Base-by-base conservation (phyloP, 2,113 vertebrate species). In the Poecilia latipinna region DNA sequence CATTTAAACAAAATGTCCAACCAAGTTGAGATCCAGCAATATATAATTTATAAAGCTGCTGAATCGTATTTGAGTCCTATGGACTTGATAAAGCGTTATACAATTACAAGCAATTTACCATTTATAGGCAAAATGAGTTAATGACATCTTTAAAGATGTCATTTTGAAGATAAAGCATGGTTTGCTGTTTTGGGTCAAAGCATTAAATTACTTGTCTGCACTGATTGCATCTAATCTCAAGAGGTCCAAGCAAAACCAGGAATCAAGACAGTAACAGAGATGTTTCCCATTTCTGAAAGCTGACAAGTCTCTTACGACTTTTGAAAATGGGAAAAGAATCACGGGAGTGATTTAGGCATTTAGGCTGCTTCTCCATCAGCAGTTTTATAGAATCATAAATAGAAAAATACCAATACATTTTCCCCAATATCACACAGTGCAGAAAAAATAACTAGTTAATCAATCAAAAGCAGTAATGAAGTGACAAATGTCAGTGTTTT, bases 171-270 rank as follows among this genome's bases (percentile, higher is more conserved):
- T 37, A 37, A 1, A 1, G 17, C n/a, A 3, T 3, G 8, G 28
- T 10, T 12, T n/a, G 22, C 15, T 26, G 39, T 57, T 39, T 61
- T 3, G 35, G 11, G 35, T 11, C 35, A 37, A 37, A 37, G 35
- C 35, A 37, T 37, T 19, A 28, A 48, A 57, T 57, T 68, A 37
- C 31, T 2, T 3, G 0, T 48, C n/a, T 12, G 33, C 12, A 64
- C 6, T 0, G 0, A n/a, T 15, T 8, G 44, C 62, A 82, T 37
- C 35, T 37, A 37, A 37, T 91, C 82, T 68, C 42, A 39, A 74
- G 74, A 65, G 28, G 26, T 28, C 11, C 32, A 74, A 82, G 77
- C 82, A 78, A 37, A 77, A 24, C 42, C 33, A 12, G 37, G 32
- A 62, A 44, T 72, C 54, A 42, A 78, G 61, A 29, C 29, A 24